Percentiles rank a stretch among this genome's conserved stretches.
phyloP scores from a whole-genome alignment of 1,140 invertebrate species.

The Drosophila grimshawi region DNA sequence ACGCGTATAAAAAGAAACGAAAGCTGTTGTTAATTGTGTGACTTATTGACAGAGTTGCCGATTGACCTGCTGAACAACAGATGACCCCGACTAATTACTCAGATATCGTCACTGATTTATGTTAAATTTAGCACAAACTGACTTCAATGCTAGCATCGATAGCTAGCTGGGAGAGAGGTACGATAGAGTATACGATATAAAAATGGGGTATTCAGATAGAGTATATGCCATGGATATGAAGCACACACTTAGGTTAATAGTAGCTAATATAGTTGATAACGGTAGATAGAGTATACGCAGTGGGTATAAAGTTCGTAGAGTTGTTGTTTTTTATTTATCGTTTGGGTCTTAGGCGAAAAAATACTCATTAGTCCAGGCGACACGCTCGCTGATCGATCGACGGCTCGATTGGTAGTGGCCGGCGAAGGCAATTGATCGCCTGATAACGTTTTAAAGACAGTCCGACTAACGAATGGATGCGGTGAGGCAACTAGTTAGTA shows the following conservation, averaged over 20 bases:
- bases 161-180: too few species aligned
- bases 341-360: slow-evolving; percentile 46
- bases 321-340: slow-evolving; percentile 38
- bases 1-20: slow-evolving; percentile 10
- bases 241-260: too few species aligned
- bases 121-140: slow-evolving; percentile 3
- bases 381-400: slow-evolving; percentile 75
- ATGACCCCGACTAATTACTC: slow-evolving; percentile 34
- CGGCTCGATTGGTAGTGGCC: slow-evolving; percentile 55
- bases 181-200: too few species aligned
- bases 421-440: slow-evolving; percentile 73
- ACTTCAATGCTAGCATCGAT: neutral
- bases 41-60: slow-evolving; percentile 33
- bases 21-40: slow-evolving; percentile 29
- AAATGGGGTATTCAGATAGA: too few species aligned
- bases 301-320: slow-evolving; percentile 4
- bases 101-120: slow-evolving; percentile 32
- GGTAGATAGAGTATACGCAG: neutral
- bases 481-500: slow-evolving; percentile 46
- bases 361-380: slow-evolving; percentile 74
- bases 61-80: slow-evolving; percentile 24
- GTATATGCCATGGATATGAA: too few species aligned
- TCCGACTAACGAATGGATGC: slow-evolving; percentile 40
- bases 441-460: slow-evolving; percentile 70
- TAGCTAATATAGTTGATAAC: too few species aligned